These are phyloP conservation scores for Burhinus oedicnemus DNA, from an alignment of 2,113 vertebrate genomes.

Conservation along the genomic window DNA sequence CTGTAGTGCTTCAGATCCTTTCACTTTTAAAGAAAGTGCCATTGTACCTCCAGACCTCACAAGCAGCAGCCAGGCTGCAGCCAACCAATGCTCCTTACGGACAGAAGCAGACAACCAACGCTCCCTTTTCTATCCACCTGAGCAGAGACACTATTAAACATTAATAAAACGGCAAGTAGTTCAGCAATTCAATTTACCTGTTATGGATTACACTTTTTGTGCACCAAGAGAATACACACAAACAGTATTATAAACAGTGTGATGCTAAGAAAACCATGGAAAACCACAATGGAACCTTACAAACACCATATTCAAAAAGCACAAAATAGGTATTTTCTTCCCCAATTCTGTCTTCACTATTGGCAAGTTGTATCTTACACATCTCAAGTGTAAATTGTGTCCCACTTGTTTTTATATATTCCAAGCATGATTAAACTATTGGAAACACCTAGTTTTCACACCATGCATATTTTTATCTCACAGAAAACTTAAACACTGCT, in stretches of 20 bases:
- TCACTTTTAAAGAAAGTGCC: constrained; percentile 47
- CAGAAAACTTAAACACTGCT: neutral
- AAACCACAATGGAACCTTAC: neutral
- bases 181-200: constrained; percentile 45
- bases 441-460: neutral
- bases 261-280: neutral
- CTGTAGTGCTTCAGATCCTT: constrained; percentile 23
- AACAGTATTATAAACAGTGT: neutral
- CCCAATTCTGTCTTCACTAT: neutral
- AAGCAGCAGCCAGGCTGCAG: constrained; percentile 57
- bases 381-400: neutral
- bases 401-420: neutral
- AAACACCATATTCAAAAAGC: neutral
- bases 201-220: constrained; percentile 19
- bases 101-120: constrained; percentile 52
- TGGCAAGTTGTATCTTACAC: neutral
- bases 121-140: constrained; percentile 62
- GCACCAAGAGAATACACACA: neutral
- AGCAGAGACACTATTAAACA: constrained; percentile 60
- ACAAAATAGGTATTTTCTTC: neutral
- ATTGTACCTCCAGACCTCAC: constrained; percentile 54
- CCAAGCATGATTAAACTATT: neutral
- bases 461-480: neutral
- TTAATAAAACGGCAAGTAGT: constrained; percentile 42
- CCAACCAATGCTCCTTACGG: constrained; percentile 50